Percentiles rank a stretch among this genome's conserved stretches.
Evolutionary conservation across 2,888 invertebrate genomes (phyloP).

Genomic region (Euzetes globulus): DNA sequence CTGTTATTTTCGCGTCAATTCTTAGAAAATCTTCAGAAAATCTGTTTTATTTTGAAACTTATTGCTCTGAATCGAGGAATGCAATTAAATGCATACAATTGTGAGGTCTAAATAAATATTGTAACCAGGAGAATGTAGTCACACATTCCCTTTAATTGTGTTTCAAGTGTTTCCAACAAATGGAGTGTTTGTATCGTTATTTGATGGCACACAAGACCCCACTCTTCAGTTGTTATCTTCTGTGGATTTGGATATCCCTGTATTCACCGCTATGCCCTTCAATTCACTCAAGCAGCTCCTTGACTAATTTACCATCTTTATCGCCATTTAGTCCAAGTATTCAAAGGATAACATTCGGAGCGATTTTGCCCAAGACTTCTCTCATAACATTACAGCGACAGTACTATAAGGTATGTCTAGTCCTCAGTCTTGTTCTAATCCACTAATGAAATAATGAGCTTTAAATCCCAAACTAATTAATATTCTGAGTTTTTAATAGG

Average conservation of each 20-base stretch:
- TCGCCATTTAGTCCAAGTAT: not conserved
- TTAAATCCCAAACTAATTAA: not conserved
- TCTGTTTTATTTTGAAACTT: too few species aligned
- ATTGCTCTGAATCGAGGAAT: too few species aligned
- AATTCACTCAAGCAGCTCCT: not conserved
- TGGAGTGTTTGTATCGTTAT: not conserved
- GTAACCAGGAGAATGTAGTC: too few species aligned
- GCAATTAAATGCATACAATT: too few species aligned
- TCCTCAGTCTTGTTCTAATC: too few species aligned
- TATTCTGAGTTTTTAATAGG: not conserved
- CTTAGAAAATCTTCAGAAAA: too few species aligned
- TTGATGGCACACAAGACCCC: not conserved
- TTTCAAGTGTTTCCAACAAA: too few species aligned
- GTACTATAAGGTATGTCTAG: conserved; percentile 36
- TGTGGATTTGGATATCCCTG: not conserved
- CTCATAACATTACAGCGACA: conserved; percentile 38
- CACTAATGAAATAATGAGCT: not conserved
- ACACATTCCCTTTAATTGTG: too few species aligned
- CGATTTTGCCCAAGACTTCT: conserved; percentile 40
- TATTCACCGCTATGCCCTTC: not conserved
- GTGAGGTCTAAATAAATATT: too few species aligned
- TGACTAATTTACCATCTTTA: not conserved
- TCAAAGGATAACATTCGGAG: conserved; percentile 39
- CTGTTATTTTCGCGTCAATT: not conserved
- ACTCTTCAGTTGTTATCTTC: not conserved